These are phyloP conservation scores for Timema cristinae DNA, from an alignment of 2,888 invertebrate species.

Conservation along the genomic window DNA sequence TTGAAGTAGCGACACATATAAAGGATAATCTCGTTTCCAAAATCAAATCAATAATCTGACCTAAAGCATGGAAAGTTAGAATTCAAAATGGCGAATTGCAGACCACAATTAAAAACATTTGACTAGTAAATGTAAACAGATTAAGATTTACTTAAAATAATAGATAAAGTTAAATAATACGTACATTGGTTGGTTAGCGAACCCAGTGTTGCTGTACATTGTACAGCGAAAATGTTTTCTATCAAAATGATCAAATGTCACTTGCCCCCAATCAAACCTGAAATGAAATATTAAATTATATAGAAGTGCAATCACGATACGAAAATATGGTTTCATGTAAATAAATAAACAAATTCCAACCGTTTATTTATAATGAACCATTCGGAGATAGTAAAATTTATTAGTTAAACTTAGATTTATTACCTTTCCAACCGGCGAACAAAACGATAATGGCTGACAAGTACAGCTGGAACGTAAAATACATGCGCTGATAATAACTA, in stretches of 20 bases:
- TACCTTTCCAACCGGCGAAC: conserved; percentile 51
- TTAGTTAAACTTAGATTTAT: neutral
- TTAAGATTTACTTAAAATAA: conserved; percentile 41
- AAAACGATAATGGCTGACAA: conserved; percentile 54
- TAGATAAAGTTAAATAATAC: conserved; percentile 32
- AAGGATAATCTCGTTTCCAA: neutral
- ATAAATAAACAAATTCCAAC: neutral
- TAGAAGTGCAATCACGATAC: neutral
- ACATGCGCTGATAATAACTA: no score
- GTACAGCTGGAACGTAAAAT: no score
- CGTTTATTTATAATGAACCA: neutral
- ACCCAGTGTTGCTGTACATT: conserved; percentile 48
- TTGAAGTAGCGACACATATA: neutral
- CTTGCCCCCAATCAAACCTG: conserved; percentile 35
- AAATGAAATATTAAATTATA: conserved; percentile 26
- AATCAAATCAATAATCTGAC: no score
- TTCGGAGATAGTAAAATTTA: neutral
- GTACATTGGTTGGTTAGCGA: conserved; percentile 45
- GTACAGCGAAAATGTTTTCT: conserved; percentile 39
- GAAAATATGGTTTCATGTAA: no score
- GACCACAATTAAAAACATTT: no score
- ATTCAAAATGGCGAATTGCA: neutral
- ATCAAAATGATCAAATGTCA: conserved; percentile 24
- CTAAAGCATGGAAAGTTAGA: no score
- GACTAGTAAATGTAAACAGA: no score